Evolutionary conservation across 2,113 vertebrate genomes (phyloP), one percentile per base, ranked within the genome.

Genomic region (Argyrosomus japonicus): DNA sequence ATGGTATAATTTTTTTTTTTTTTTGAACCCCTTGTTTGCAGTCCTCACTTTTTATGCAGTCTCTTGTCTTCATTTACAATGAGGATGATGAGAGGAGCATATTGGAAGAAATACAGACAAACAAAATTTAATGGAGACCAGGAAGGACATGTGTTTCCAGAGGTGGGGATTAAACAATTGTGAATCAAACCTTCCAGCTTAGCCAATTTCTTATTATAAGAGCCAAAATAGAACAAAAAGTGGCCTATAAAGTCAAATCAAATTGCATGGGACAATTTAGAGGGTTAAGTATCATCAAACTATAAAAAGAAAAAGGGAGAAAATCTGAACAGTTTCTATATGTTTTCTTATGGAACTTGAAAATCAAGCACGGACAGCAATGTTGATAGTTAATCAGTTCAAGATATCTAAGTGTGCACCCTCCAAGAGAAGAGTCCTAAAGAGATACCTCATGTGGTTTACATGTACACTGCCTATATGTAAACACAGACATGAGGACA

Each of bases 61-160:
- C 71, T 9, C 19, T 65, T 87, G 70, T 70, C 12, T 62, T 82
- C 14, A 68, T 68, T 77, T 76, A 27, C 57, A 63, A 48, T 62
- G 48, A 60, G 19, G 53, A 75, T 86, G 81, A 85, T 89, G 82
- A 79, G 79, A 54, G 57, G 78, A 65, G n/a, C 27, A 58, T n/a
- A 21, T 63, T 79, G 83, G 81, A 78, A 87, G 71, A 80, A 77
- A 84, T 48, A 63, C 32, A 83, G 58, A 11, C 82, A 90, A 88
- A 89, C 85, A 90, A 89, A 88, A 64, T 25, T 56, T 90, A 87
- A 87, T 90, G 53, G 47, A 84, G 83, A 90, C 68, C 83, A 91
- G 84, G 73, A 68, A 83, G 77, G 81, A 67, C 78, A 82, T 79
- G 72, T 86, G 82, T 85, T 88, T 87, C 74, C 79, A 81, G 25